Percentiles rank a stretch among this genome's conserved stretches.
phyloP scores from a whole-genome alignment of 2,113 vertebrate species.

The Probosciger aterrimus region DNA sequence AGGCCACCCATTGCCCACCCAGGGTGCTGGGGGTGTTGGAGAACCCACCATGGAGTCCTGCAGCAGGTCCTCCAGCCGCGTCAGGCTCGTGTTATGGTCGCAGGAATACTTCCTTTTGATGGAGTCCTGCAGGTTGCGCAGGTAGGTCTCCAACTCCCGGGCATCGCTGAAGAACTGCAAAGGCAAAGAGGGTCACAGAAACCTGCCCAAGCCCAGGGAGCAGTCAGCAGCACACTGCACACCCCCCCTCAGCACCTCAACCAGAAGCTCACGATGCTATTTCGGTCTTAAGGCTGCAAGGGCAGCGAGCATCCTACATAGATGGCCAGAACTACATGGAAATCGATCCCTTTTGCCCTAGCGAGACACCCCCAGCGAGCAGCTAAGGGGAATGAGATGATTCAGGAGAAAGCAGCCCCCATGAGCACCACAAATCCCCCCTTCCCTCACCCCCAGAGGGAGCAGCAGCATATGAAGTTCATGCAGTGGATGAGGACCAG shows the following conservation, averaged over 20 bases:
- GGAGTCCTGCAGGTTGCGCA: conserved; percentile 92
- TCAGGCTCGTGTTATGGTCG: conserved; percentile 88
- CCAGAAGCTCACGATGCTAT: fast-evolving
- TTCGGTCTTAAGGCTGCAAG: not conserved
- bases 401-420: not conserved
- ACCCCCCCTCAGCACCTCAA: not conserved
- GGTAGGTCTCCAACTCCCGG: conserved; percentile 87
- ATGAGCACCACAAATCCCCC: not conserved
- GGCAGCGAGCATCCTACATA: fast-evolving
- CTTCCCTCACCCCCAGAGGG: not conserved
- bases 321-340: not conserved
- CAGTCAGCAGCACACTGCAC: not conserved
- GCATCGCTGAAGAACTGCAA: conserved; percentile 89
- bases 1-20: not conserved
- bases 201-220: fast-evolving
- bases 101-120: conserved; percentile 96
- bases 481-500: fast-evolving
- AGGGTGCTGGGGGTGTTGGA: not conserved
- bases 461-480: not conserved
- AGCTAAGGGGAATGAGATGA: not conserved
- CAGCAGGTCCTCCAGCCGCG: conserved; percentile 92
- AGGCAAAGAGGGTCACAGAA: not conserved
- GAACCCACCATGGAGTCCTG: conserved; percentile 97
- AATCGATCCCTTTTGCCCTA: not conserved
- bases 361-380: not conserved